These are phyloP conservation scores for Hydrotaea diabolus DNA, from an alignment of 2,888 invertebrate species.

Conservation along the genomic window DNA sequence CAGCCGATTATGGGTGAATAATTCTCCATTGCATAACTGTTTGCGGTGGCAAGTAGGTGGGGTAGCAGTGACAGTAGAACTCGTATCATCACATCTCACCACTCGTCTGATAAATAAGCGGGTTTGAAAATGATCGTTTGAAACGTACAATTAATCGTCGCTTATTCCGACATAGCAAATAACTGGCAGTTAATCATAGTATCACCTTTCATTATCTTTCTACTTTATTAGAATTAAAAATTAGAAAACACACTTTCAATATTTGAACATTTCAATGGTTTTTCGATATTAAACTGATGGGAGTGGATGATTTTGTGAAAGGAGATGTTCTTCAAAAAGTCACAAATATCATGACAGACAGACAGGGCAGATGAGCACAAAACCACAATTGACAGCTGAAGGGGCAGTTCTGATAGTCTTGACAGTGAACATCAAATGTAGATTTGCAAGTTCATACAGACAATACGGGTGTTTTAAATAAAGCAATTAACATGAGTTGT, in stretches of 20 bases:
- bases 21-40: background rate
- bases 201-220: conserved; percentile 3
- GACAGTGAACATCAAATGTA: conserved; percentile 16
- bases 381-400: conserved; percentile 2
- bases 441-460: background rate
- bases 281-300: too few species aligned
- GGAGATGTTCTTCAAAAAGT: conserved; percentile 19
- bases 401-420: background rate
- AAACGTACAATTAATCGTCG: conserved; percentile 9
- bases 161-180: conserved; percentile 15
- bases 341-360: background rate
- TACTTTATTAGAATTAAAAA: background rate
- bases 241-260: background rate
- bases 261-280: background rate
- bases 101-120: conserved; percentile 9
- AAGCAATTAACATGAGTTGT: too few species aligned
- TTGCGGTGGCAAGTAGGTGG: background rate
- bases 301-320: background rate
- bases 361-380: background rate
- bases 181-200: conserved; percentile 28
- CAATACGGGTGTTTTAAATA: too few species aligned
- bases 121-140: background rate
- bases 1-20: background rate
- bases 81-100: background rate
- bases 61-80: background rate